Conservation (phyloP, 2,888 invertebrate genomes). For the Rhingia campestris region DNA sequence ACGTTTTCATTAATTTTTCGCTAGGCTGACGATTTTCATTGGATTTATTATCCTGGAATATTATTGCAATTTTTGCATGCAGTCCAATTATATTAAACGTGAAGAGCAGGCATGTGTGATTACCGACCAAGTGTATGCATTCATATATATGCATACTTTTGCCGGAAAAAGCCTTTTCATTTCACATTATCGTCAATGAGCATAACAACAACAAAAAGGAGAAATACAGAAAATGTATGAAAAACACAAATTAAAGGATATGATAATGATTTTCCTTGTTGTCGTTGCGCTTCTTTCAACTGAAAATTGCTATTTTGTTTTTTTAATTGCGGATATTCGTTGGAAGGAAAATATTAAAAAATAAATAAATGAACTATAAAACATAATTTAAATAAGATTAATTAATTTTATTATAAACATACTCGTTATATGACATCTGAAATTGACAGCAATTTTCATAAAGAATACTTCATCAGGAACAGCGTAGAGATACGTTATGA, state of each 20-base stretch:
- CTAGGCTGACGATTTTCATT: conserved; percentile 41
- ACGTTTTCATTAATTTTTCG: conserved; percentile 61
- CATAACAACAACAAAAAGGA: conserved; percentile 3
- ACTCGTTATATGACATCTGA: conserved; percentile 3
- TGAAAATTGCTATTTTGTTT: conserved; percentile 45
- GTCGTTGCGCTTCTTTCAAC: neutral
- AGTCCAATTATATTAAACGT: conserved; percentile 36
- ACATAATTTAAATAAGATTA: conserved; percentile 28
- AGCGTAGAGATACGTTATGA: neutral
- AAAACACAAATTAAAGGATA: conserved; percentile 10
- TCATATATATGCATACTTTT: neutral
- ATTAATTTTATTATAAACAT: conserved; percentile 19
- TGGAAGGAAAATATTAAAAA: conserved; percentile 11
- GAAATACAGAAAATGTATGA: neutral
- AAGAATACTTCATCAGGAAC: neutral
- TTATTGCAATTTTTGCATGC: conserved; percentile 21
- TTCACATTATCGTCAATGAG: conserved; percentile 23
- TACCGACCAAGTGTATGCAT: neutral
- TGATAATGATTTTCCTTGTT: conserved; percentile 19
- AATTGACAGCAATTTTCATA: conserved; percentile 7
- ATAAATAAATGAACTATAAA: neutral
- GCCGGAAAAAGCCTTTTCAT: conserved; percentile 5
- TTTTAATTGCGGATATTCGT: conserved; percentile 50
- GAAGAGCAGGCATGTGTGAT: conserved; percentile 19
- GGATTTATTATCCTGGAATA: conserved; percentile 58